Evolutionary conservation across 2,797 vertebrate species (phyloP).

Genomic region (Mus spretus): DNA sequence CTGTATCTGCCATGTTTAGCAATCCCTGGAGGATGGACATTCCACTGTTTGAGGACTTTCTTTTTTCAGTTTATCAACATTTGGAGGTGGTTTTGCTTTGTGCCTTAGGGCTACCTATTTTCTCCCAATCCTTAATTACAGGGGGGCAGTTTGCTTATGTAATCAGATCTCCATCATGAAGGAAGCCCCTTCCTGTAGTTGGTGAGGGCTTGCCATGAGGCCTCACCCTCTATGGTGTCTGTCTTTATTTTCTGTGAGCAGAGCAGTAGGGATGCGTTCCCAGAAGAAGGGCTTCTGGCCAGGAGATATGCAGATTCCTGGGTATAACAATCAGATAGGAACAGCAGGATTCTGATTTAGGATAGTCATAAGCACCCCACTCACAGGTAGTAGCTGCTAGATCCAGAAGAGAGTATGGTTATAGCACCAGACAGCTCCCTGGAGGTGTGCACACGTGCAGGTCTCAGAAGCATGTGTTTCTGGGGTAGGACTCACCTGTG

Average conservation of each 20-base stretch:
- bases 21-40: fast-evolving
- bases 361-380: not conserved
- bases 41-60: too few species aligned
- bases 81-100: too few species aligned
- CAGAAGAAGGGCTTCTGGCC: not conserved
- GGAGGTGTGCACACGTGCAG: not conserved
- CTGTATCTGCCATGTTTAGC: not conserved
- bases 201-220: too few species aligned
- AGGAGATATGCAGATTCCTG: too few species aligned
- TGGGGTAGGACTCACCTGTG: too few species aligned
- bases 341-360: not conserved
- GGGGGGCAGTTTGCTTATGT: not conserved
- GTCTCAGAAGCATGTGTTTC: not conserved
- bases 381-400: too few species aligned
- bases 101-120: not conserved
- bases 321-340: not conserved
- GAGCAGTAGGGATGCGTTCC: not conserved
- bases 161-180: not conserved
- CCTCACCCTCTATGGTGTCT: fast-evolving
- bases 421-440: not conserved
- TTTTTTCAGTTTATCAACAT: not conserved
- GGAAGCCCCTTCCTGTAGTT: too few species aligned
- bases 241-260: not conserved
- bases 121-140: fast-evolving
- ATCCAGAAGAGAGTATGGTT: fast-evolving